Evolutionary conservation across 1,140 invertebrate genomes (phyloP).

Genomic region (Odontomachus brunneus): DNA sequence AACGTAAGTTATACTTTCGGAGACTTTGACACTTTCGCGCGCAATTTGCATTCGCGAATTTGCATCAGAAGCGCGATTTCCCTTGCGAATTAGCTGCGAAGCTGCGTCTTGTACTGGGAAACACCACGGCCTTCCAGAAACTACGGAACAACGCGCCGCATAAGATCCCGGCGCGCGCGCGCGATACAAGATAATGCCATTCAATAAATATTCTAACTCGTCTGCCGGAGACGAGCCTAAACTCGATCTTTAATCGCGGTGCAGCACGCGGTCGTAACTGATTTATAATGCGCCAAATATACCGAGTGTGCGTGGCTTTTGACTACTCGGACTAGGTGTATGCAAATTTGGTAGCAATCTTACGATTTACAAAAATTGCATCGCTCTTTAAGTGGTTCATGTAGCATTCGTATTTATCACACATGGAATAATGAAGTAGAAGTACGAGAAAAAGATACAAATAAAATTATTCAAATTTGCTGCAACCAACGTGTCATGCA

Average conservation of each 20-base stretch:
- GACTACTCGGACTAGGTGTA: too few species aligned
- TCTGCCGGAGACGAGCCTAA: background rate
- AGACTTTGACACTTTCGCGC: conserved; percentile 58
- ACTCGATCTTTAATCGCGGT: conserved; percentile 21
- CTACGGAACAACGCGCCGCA: conserved; percentile 12
- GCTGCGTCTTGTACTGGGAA: conserved; percentile 54
- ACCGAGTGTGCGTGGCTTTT: background rate
- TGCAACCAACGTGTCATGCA: too few species aligned
- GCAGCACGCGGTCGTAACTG: background rate
- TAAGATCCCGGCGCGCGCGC: conserved; percentile 2
- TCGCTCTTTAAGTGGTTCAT: too few species aligned
- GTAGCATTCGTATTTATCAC: too few species aligned
- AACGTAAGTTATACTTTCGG: conserved; percentile 56
- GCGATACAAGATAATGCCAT: background rate
- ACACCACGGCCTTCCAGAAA: conserved; percentile 12
- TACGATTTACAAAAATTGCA: too few species aligned
- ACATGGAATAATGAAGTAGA: too few species aligned
- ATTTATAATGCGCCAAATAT: background rate
- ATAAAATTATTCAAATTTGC: too few species aligned
- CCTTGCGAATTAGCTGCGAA: conserved; percentile 59
- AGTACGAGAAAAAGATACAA: too few species aligned
- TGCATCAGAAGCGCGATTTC: conserved; percentile 58
- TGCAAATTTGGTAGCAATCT: too few species aligned
- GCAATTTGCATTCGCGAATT: conserved; percentile 59
- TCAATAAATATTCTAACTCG: conserved; percentile 32